Evolutionary conservation across 92 coral and sea anemone genomes (phyloP), one percentile per base, ranked within the genome.

Genomic region (Porites divaricata): DNA sequence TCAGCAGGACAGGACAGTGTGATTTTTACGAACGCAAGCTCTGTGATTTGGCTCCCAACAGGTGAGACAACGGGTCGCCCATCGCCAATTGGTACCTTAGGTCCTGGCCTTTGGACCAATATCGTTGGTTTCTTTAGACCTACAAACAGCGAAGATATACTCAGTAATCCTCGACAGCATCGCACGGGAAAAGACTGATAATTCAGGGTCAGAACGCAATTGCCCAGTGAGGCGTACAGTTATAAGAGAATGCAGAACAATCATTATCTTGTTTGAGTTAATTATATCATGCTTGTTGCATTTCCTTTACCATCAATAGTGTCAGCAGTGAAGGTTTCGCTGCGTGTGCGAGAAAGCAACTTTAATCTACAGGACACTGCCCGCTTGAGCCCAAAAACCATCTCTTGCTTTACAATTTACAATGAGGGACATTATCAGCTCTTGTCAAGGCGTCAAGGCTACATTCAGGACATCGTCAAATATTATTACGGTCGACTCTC

Each of bases 1-100:
- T 66, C 82, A n/a, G 86, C 75, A 56, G 81, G 86, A 57, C 98
- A 95, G 52, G 79, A 63, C 68, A 95, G 86, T 24, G 85, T 84
- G 57, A 95, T 63, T 45, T 84, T 87, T 3, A 91, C 87, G 9
- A 77, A 82, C 19, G 86, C 81, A 79, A 93, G 75, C 54, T 89
- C 89, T 17, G 93, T 91, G 52, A 95, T 69, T 78, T 77, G 85
- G 77, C 90, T 95, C 26, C 98, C 96, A 17, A 87, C 79, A 35
- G 85, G 88, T 69, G 88, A 48, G 57, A 48, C 61, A 6, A 93
- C 78, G 8, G 89, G 91, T 50, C 62, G 85, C 11, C 89, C 91
- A 62, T 89, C 85, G 6, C 88, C 70, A 21, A 90, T 84, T 53
- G 92, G 82, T 25, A 88, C 21, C 11, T 21, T 45, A 11, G 83